Percentiles rank a stretch among this genome's conserved stretches.
phyloP scores from a whole-genome alignment of 1,140 invertebrate genomes.

The Bradynema listronoti region DNA sequence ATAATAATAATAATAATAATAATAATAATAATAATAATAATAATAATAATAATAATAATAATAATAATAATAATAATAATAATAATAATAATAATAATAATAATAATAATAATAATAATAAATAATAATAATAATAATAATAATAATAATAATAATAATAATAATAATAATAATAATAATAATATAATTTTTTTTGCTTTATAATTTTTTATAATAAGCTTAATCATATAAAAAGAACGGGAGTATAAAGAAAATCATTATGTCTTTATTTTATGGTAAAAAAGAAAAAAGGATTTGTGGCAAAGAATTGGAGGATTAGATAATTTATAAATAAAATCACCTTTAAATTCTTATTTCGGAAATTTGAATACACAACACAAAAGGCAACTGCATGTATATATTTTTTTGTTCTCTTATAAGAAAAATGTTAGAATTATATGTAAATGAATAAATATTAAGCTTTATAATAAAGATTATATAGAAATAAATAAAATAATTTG shows the following conservation, averaged over 20 bases:
- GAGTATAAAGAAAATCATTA: no score
- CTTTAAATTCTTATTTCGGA: neutral
- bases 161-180: neutral
- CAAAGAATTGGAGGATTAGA: neutral
- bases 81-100: no score
- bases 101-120: no score
- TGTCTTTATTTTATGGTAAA: no score
- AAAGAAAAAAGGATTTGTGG: no score
- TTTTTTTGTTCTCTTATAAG: neutral
- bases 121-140: no score
- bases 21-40: no score
- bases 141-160: neutral
- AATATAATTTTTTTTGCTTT: neutral
- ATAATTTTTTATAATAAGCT: neutral
- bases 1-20: no score
- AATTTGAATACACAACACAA: neutral
- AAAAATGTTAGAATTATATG: neutral
- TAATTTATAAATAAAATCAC: neutral
- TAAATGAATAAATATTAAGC: neutral
- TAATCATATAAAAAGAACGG: no score
- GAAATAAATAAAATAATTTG: neutral
- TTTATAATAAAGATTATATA: neutral
- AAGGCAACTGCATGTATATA: neutral
- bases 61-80: no score
- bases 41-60: no score